These are phyloP conservation scores for Entosphenus tridentatus DNA, from an alignment of 2,113 vertebrate genomes.

Conservation along the genomic window DNA sequence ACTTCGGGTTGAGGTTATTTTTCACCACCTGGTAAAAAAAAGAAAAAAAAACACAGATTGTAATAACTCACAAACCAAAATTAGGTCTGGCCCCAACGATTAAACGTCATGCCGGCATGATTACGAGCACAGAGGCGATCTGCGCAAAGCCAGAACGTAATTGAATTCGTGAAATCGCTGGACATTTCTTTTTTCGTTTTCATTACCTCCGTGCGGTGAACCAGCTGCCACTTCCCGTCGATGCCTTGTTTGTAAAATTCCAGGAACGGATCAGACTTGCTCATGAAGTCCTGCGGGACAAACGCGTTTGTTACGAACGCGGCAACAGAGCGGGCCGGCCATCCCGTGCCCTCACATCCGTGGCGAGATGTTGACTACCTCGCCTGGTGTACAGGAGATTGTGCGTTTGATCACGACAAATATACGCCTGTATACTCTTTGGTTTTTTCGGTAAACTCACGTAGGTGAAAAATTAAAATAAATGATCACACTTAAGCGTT, in stretches of 20 bases:
- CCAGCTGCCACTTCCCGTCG: constrained; percentile 48
- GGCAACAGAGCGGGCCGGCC: background rate
- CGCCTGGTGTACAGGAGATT: no score
- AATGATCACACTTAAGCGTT: no score
- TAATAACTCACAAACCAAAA: no score
- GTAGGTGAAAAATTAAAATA: no score
- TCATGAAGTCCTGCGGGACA: constrained; percentile 46
- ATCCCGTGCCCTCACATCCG: background rate
- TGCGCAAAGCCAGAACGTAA: background rate
- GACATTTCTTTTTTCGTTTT: background rate
- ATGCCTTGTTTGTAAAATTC: constrained; percentile 47
- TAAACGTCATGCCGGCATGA: background rate
- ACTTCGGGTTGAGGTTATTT: constrained; percentile 62
- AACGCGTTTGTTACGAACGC: background rate
- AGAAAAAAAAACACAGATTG: background rate
- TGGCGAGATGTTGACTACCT: no score
- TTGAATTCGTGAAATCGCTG: background rate
- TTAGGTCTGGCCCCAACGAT: background rate
- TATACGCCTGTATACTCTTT: background rate
- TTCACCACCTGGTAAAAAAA: constrained; percentile 45
- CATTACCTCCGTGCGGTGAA: constrained; percentile 58
- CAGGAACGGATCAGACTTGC: constrained; percentile 70
- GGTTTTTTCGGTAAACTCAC: no score
- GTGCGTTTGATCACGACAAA: background rate
- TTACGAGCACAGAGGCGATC: background rate